Conservation (phyloP, 1,140 invertebrate genomes). For the Armadillidium nasatum region DNA sequence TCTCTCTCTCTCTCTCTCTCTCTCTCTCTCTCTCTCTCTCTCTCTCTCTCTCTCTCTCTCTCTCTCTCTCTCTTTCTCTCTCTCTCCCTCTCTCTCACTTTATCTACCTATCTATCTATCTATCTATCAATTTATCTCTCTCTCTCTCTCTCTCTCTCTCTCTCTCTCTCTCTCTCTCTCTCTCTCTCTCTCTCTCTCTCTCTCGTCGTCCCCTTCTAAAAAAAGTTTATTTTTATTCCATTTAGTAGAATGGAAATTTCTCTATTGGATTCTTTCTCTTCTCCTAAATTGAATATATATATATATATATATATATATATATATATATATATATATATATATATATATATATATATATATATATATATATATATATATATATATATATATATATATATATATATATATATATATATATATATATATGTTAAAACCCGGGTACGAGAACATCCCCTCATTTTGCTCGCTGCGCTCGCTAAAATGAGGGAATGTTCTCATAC, state of each 20-base stretch:
- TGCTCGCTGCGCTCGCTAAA: no score
- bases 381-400: no score
- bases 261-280: not conserved
- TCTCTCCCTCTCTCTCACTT: not conserved
- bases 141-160: not conserved
- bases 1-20: not conserved
- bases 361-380: no score
- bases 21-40: not conserved
- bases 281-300: no score
- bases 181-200: conserved; percentile 2
- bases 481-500: no score
- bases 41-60: not conserved
- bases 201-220: not conserved
- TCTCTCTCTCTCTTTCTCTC: no score
- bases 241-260: not conserved
- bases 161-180: conserved; percentile 2
- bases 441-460: no score
- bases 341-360: no score
- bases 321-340: no score
- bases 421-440: no score
- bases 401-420: no score
- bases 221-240: not conserved
- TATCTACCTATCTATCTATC: not conserved
- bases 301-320: no score
- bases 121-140: not conserved